Conservation (phyloP, 2,888 invertebrate species). For the Hanleya hanleyi region DNA sequence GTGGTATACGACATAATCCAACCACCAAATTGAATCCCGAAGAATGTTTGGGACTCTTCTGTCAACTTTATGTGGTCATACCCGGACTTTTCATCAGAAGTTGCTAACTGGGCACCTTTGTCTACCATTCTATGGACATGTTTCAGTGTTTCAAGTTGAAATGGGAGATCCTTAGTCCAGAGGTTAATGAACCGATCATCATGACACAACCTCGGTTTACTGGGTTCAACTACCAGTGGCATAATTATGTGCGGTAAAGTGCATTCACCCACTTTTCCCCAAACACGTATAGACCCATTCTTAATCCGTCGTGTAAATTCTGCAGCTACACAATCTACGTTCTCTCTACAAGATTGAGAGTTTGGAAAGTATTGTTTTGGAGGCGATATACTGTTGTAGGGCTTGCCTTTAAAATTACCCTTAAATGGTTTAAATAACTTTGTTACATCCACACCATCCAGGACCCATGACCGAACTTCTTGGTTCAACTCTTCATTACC, state of each 20-base stretch:
- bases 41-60: conserved; percentile 9
- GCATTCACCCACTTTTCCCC: conserved; percentile 16
- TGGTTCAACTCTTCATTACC: neutral
- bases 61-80: conserved; percentile 26
- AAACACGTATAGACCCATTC: conserved; percentile 19
- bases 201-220: conserved; percentile 27
- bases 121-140: conserved; percentile 21
- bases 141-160: conserved; percentile 11
- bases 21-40: conserved; percentile 27
- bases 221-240: conserved; percentile 13
- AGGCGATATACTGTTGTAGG: conserved; percentile 6
- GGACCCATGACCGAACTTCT: conserved; percentile 9
- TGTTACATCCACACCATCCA: conserved; percentile 20
- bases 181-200: conserved; percentile 19
- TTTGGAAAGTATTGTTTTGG: neutral
- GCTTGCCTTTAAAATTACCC: conserved; percentile 26
- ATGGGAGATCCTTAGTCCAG: conserved; percentile 11
- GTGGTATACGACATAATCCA: conserved; percentile 17
- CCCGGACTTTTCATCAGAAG: conserved; percentile 16
- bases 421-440: conserved; percentile 22
- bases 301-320: conserved; percentile 11
- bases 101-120: conserved; percentile 8
- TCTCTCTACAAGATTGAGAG: conserved; percentile 1
- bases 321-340: conserved; percentile 1
- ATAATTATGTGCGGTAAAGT: neutral